These are phyloP conservation scores for Bruchidius siliquastri DNA, from an alignment of 2,888 invertebrate species.

Conservation along the genomic window DNA sequence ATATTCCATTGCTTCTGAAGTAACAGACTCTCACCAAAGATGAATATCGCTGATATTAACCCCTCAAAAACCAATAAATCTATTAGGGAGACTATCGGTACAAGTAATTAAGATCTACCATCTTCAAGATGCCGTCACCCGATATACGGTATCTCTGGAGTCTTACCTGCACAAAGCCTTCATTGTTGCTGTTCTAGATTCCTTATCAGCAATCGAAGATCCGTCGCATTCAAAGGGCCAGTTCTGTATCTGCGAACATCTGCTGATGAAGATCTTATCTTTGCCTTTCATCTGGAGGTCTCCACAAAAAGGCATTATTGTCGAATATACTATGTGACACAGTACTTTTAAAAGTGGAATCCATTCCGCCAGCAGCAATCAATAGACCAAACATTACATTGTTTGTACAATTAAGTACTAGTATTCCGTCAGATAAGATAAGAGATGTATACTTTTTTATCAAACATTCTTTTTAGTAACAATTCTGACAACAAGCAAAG, in stretches of 20 bases:
- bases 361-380: too few relatives aligned
- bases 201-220: neutral
- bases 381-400: too few relatives aligned
- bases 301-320: neutral
- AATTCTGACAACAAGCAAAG: too few relatives aligned
- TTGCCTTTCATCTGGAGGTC: neutral
- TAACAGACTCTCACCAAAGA: neutral
- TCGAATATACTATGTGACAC: neutral
- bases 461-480: too few relatives aligned
- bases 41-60: neutral
- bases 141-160: neutral
- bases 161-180: neutral
- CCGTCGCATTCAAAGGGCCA: neutral
- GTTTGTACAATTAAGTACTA: too few relatives aligned
- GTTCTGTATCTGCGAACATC: neutral
- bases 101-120: constrained; percentile 1
- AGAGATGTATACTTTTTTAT: too few relatives aligned
- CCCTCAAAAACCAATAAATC: neutral
- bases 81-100: neutral
- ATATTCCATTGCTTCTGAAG: neutral
- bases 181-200: neutral
- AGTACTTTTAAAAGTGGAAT: too few relatives aligned
- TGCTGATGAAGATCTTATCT: neutral
- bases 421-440: too few relatives aligned
- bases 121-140: neutral